Evolutionary conservation across 2,113 vertebrate genomes (phyloP).

Genomic region (Nipponia nippon): DNA sequence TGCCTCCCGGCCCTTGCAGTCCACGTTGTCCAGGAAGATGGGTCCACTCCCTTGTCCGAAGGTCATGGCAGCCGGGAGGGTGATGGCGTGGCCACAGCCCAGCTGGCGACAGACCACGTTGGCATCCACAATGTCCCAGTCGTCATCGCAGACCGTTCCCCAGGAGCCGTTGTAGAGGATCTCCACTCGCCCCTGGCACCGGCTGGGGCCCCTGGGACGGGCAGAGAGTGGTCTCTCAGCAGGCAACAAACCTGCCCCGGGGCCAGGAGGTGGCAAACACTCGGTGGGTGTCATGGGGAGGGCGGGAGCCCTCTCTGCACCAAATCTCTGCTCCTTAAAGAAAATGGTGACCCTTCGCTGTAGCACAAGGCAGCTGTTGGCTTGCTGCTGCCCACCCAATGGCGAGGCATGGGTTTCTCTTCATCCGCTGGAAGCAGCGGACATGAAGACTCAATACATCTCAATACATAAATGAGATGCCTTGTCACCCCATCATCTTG

Average conservation of each 20-base stretch:
- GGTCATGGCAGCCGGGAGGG: slow-evolving; percentile 77
- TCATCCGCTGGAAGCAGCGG: background rate
- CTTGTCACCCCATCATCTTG: background rate
- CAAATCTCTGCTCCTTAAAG: background rate
- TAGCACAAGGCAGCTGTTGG: background rate
- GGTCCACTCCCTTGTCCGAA: slow-evolving; percentile 86
- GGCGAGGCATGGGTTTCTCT: background rate
- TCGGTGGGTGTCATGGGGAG: no score
- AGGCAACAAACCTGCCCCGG: background rate
- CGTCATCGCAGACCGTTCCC: slow-evolving; percentile 95
- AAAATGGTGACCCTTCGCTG: background rate
- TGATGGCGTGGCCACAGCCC: slow-evolving; percentile 81
- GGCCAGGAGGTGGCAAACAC: background rate
- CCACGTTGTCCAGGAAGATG: slow-evolving; percentile 93
- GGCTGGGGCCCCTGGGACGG: slow-evolving; percentile 73
- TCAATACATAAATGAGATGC: background rate
- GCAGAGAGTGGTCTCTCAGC: background rate
- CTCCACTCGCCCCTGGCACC: slow-evolving; percentile 90
- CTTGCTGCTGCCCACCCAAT: background rate
- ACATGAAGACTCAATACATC: background rate
- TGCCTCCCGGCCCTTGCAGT: slow-evolving; percentile 85
- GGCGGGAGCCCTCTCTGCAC: background rate
- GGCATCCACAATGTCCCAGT: slow-evolving; percentile 96
- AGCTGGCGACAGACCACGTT: slow-evolving; percentile 92
- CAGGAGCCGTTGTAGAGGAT: slow-evolving; percentile 82